A percentile compares a stretch with the other conserved stretches of the same genome.
Conservation (phyloP, 2,888 invertebrate species). For the Apamea crenata region DNA sequence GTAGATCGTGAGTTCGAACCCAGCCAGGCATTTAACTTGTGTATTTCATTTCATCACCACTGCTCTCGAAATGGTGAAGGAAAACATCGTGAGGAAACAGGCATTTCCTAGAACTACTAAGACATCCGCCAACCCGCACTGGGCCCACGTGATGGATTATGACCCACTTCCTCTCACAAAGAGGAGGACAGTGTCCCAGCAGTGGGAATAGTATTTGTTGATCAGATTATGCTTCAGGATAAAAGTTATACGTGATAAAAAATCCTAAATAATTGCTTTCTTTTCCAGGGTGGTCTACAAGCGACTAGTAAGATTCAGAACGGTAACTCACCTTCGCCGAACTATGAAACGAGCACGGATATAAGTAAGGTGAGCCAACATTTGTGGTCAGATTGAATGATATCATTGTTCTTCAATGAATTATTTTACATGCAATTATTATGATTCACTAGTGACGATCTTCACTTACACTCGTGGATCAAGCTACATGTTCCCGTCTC, state of each 20-base stretch:
- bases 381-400: slow-evolving; percentile 28
- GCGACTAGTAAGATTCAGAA: slow-evolving; percentile 71
- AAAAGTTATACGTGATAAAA: not conserved
- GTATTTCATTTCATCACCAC: too few relatives aligned
- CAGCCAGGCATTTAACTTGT: too few relatives aligned
- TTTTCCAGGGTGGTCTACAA: slow-evolving; percentile 73
- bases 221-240: not conserved
- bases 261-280: not conserved
- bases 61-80: too few relatives aligned
- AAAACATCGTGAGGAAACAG: too few relatives aligned
- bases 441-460: slow-evolving; percentile 31
- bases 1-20: too few relatives aligned
- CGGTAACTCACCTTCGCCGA: slow-evolving; percentile 67
- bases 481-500: not conserved
- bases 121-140: too few relatives aligned
- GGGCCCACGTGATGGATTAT: too few relatives aligned
- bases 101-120: too few relatives aligned
- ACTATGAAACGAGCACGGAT: slow-evolving; percentile 71
- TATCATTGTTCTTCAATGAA: slow-evolving; percentile 45
- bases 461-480: not conserved
- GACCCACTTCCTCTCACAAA: too few relatives aligned
- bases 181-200: too few relatives aligned
- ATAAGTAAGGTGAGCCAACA: slow-evolving; percentile 70
- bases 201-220: too few relatives aligned
- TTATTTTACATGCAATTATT: slow-evolving; percentile 37